Percentiles rank a stretch among this genome's conserved stretches.
phyloP scores from a whole-genome alignment of 1,140 invertebrate species.

The Wiebesia pumilae region DNA sequence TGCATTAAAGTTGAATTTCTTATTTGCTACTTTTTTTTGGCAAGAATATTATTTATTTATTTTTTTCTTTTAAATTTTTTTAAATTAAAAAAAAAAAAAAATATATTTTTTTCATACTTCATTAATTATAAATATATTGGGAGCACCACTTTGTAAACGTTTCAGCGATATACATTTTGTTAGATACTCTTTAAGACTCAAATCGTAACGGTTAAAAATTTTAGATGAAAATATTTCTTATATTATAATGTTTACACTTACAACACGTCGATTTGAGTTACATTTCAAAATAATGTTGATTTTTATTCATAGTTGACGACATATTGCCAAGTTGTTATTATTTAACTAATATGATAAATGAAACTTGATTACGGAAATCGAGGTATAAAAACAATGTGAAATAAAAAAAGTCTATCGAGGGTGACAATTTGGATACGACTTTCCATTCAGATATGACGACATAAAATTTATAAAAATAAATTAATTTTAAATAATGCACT shows the following conservation, averaged over 20 bases:
- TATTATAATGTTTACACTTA: background rate
- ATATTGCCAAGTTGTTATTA: background rate
- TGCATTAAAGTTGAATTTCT: background rate
- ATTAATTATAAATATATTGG: background rate
- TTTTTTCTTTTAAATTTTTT: no score
- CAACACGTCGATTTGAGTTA: background rate
- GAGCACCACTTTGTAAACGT: background rate
- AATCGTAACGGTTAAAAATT: background rate
- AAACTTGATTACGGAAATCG: background rate
- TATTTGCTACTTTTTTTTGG: background rate
- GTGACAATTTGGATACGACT: no score
- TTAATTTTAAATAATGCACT: background rate
- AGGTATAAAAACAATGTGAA: background rate
- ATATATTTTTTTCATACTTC: conserved; percentile 67
- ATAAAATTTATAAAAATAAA: background rate
- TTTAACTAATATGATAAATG: conserved; percentile 2
- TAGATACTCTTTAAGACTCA: background rate
- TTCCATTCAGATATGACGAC: background rate
- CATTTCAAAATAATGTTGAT: background rate
- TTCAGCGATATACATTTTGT: background rate
- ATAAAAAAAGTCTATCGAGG: background rate
- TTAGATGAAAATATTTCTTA: background rate
- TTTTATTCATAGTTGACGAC: background rate
- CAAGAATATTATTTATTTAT: no score
- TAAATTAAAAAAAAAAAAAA: no score